Conservation (phyloP, 2,113 vertebrate genomes). For the Clarias batrachus region DNA sequence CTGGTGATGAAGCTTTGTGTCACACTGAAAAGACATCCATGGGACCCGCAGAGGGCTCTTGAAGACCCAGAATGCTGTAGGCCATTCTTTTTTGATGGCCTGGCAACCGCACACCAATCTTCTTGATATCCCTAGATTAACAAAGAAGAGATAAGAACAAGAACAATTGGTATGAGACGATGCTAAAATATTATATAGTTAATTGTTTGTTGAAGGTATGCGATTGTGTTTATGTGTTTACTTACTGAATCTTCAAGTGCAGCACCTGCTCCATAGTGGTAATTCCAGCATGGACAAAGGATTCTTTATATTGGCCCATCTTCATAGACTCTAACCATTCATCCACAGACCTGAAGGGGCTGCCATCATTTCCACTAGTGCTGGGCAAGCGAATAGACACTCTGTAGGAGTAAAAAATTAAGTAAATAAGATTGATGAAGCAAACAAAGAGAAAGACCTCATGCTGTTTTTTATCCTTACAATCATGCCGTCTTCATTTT, state of each 20-base stretch:
- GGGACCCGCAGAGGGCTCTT: constrained; percentile 78
- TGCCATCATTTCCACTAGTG: constrained; percentile 84
- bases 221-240: constrained; percentile 60
- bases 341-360: constrained; percentile 82
- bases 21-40: constrained; percentile 80
- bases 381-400: constrained; percentile 94
- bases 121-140: constrained; percentile 82
- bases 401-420: constrained; percentile 60
- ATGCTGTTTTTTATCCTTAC: neutral
- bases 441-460: neutral
- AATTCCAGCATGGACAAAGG: constrained; percentile 84
- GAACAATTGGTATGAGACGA: neutral
- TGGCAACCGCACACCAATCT: constrained; percentile 85
- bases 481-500: neutral
- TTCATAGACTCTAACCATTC: constrained; percentile 97
- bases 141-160: neutral
- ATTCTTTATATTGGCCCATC: constrained; percentile 90
- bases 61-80: constrained; percentile 90
- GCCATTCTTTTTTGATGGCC: constrained; percentile 94
- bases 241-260: constrained; percentile 91
- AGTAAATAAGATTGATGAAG: neutral
- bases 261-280: constrained; percentile 89
- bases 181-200: neutral
- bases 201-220: neutral
- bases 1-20: constrained; percentile 30